Base-by-base conservation (phyloP, 2,113 vertebrate genomes). In the Sapayoa aenigma region DNA sequence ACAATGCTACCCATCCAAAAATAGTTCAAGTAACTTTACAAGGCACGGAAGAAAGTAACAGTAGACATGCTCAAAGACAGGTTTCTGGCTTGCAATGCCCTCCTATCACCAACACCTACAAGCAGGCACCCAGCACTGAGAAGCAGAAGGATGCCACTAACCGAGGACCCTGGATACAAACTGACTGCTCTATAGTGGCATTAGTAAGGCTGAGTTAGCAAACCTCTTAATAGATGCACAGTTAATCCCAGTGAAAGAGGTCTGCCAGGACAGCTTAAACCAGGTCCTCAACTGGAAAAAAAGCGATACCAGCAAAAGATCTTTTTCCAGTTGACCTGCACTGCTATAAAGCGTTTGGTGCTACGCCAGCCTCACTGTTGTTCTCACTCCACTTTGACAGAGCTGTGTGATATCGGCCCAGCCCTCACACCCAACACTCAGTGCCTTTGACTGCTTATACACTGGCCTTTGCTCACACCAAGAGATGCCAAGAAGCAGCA, bases 291-390 rank as follows among this genome's bases (percentile, higher is more conserved):
- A 71, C 31, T 88, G 79, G 85, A 88, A 95, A 95, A 93, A 90
- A 76, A 62, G 56, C 0, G 0, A 16, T 74, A 91, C 77, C 69
- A 91, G 81, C 84, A 78, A 91, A 89, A 87, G 49, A 20, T 47
- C n/a, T 92, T 91, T 87, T 95, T 94, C 89, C 93, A 91, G 77
- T 28, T 75, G 84, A 92, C 69, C 89, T 47, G n/a, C 65, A 69
- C 42, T 0, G 0, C 75, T 28, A 44, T 2, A 14, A 47, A 84
- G 39, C 0, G 0, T 18, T 84, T 25, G 49, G 44, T 84, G 66
- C 21, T 42, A 42, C 0, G 2, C 52, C 76, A 89, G 30, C 19
- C 19, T 41, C 55, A 23, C 52, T 24, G 35, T 9, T 39, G 14
- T 10, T 50, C 72, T 69, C 42, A 17, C 46, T 35, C 62, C 30